phyloP scores from a whole-genome alignment of 2,888 invertebrate species.

The Euplexia lucipara region DNA sequence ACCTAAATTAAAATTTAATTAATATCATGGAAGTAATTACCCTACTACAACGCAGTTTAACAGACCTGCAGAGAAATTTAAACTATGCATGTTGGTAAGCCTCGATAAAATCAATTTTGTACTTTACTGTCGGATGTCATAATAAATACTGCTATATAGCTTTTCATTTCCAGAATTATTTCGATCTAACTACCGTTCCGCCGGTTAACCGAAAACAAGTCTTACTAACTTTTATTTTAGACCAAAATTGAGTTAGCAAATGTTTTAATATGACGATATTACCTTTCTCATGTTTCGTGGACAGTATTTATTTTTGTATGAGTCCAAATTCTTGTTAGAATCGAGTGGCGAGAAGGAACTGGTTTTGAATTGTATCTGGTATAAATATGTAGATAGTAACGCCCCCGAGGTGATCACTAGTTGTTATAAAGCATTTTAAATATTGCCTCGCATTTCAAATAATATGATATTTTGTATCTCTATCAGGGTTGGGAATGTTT shows the following conservation, averaged over 20 bases:
- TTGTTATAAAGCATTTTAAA: constrained; percentile 80
- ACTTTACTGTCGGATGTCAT: constrained; percentile 88
- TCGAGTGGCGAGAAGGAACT: constrained; percentile 83
- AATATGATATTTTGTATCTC: constrained; percentile 77
- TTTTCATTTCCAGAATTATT: constrained; percentile 80
- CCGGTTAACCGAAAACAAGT: constrained; percentile 75
- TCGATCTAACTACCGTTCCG: constrained; percentile 76
- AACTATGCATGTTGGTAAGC: constrained; percentile 80
- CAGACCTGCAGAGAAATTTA: constrained; percentile 76
- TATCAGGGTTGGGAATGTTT: constrained; percentile 67
- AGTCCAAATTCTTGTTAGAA: constrained; percentile 90
- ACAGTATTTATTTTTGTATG: constrained; percentile 89
- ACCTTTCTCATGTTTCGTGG: constrained; percentile 88
- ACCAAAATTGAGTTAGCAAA: constrained; percentile 77
- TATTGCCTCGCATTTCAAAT: constrained; percentile 77
- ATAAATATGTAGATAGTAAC: constrained; percentile 87
- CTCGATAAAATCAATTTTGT: constrained; percentile 88
- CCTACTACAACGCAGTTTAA: constrained; percentile 69
- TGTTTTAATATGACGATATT: constrained; percentile 79
- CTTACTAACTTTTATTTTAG: constrained; percentile 77
- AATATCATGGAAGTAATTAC: constrained; percentile 77
- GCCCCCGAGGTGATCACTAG: constrained; percentile 83
- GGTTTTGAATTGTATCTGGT: constrained; percentile 86
- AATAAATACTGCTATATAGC: constrained; percentile 87
- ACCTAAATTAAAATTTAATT: constrained; percentile 76